Percentiles rank a stretch among this genome's conserved stretches.
Evolutionary conservation across 2,888 invertebrate genomes (phyloP).

Genomic region (Dasypogon diadema): DNA sequence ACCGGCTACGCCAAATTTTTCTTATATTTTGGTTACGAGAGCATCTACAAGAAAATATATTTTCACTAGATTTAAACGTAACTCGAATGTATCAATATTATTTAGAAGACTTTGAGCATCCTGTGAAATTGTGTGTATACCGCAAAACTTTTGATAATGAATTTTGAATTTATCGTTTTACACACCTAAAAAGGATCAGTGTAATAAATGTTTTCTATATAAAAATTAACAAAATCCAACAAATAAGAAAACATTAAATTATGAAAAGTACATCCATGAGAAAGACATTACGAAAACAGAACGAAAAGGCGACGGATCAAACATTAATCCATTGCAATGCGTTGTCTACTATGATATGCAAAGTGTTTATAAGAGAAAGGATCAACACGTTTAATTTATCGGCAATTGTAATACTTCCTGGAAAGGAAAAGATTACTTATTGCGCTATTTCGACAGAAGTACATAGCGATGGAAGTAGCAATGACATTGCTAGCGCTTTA

Average conservation of each 20-base stretch:
- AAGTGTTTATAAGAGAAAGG: constrained; percentile 28
- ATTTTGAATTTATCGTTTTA: constrained; percentile 26
- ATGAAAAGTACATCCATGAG: background rate
- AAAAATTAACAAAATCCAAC: constrained; percentile 1
- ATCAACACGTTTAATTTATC: constrained; percentile 13
- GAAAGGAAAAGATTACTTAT: constrained; percentile 20
- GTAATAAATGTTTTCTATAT: background rate
- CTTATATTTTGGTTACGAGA: too few relatives aligned
- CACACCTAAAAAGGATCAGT: constrained; percentile 9
- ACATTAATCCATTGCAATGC: constrained; percentile 1
- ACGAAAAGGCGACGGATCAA: background rate
- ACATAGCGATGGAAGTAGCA: background rate
- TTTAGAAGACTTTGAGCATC: background rate
- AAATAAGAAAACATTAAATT: background rate
- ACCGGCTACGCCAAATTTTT: too few relatives aligned
- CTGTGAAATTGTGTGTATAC: background rate
- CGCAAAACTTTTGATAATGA: constrained; percentile 1
- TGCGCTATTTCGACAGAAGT: constrained; percentile 36
- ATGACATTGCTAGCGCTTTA: background rate
- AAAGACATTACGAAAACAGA: constrained; percentile 11
- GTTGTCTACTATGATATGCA: constrained; percentile 54
- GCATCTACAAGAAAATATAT: background rate
- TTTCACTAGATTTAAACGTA: background rate
- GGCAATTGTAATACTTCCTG: constrained; percentile 4
- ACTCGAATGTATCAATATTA: background rate